A percentile compares a stretch with the other conserved stretches of the same genome.
These are phyloP conservation scores for Phasia obesa DNA, from an alignment of 2,888 invertebrate genomes.

Conservation along the genomic window DNA sequence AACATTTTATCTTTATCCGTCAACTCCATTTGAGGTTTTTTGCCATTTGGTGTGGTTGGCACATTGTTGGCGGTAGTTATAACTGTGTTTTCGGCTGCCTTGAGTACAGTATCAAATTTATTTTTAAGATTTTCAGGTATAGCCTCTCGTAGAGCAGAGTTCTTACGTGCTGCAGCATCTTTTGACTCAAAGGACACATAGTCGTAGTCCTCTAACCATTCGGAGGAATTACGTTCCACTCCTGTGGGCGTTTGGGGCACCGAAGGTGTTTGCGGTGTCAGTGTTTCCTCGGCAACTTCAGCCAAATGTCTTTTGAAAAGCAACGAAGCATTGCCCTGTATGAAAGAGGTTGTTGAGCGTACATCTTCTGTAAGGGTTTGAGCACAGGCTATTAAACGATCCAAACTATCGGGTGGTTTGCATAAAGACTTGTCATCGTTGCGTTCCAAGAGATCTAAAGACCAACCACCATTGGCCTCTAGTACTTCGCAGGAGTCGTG, in stretches of 20 bases:
- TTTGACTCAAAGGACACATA: slow-evolving; percentile 93
- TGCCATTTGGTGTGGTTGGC: slow-evolving; percentile 71
- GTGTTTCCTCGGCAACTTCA: slow-evolving; percentile 53
- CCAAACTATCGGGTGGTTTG: slow-evolving; percentile 90
- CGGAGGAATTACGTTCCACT: slow-evolving; percentile 76
- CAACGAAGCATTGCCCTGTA: slow-evolving; percentile 92
- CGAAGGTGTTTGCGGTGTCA: slow-evolving; percentile 26
- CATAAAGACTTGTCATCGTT: slow-evolving; percentile 81
- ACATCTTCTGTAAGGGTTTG: slow-evolving; percentile 94
- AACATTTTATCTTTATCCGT: slow-evolving; percentile 92
- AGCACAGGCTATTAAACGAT: slow-evolving; percentile 93
- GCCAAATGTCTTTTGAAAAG: slow-evolving; percentile 86
- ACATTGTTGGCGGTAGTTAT: slow-evolving; percentile 83
- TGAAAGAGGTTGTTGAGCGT: slow-evolving; percentile 93
- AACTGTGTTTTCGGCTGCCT: slow-evolving; percentile 87
- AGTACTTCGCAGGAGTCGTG: slow-evolving; percentile 89
- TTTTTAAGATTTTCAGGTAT: slow-evolving; percentile 88
- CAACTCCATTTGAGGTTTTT: slow-evolving; percentile 79
- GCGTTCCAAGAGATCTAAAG: slow-evolving; percentile 85
- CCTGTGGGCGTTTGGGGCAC: slow-evolving; percentile 54
- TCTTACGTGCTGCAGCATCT: slow-evolving; percentile 87
- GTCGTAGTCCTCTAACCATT: slow-evolving; percentile 93
- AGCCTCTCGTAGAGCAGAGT: slow-evolving; percentile 88
- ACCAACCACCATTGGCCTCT: slow-evolving; percentile 91
- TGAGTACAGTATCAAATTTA: slow-evolving; percentile 89